Evolutionary conservation across 2,888 invertebrate genomes (phyloP).

Genomic region (Neocrepidodera transversa): DNA sequence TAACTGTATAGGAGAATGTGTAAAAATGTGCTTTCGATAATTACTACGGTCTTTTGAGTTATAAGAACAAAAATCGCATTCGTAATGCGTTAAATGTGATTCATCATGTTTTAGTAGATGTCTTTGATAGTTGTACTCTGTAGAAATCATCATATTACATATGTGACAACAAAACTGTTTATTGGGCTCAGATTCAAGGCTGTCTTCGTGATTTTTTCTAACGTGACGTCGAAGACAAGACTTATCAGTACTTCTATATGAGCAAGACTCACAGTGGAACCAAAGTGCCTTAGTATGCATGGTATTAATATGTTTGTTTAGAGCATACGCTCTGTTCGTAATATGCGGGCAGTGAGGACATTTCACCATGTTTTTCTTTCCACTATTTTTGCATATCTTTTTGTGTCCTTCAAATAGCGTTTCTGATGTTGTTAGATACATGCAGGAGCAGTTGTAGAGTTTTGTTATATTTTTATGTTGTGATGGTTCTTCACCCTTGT

Average conservation of each 20-base stretch:
- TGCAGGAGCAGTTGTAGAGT: slow-evolving; percentile 39
- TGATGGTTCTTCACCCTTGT: neutral
- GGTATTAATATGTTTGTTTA: slow-evolving; percentile 41
- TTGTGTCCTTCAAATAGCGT: slow-evolving; percentile 32
- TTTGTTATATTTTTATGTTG: slow-evolving; percentile 11
- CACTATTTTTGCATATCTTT: slow-evolving; percentile 23
- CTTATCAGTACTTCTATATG: slow-evolving; percentile 42
- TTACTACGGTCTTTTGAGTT: slow-evolving; percentile 49
- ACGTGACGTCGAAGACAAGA: slow-evolving; percentile 38
- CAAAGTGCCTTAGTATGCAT: slow-evolving; percentile 40
- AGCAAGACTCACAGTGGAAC: slow-evolving; percentile 43
- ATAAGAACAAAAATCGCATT: slow-evolving; percentile 47
- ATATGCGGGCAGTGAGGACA: slow-evolving; percentile 40
- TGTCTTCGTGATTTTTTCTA: slow-evolving; percentile 30
- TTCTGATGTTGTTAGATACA: slow-evolving; percentile 32
- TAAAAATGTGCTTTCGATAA: slow-evolving; percentile 49
- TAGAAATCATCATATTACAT: slow-evolving; percentile 20
- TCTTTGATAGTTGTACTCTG: slow-evolving; percentile 29
- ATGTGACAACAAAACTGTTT: slow-evolving; percentile 13
- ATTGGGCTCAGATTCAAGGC: slow-evolving; percentile 14
- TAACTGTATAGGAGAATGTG: slow-evolving; percentile 46
- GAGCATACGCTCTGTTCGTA: slow-evolving; percentile 32
- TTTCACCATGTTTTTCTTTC: slow-evolving; percentile 25
- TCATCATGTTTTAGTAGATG: slow-evolving; percentile 35
- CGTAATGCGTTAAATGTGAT: slow-evolving; percentile 9